Percentiles rank a stretch among this genome's conserved stretches.
These are phyloP conservation scores for Tachina fera DNA, from an alignment of 2,888 invertebrate species.

Conservation along the genomic window DNA sequence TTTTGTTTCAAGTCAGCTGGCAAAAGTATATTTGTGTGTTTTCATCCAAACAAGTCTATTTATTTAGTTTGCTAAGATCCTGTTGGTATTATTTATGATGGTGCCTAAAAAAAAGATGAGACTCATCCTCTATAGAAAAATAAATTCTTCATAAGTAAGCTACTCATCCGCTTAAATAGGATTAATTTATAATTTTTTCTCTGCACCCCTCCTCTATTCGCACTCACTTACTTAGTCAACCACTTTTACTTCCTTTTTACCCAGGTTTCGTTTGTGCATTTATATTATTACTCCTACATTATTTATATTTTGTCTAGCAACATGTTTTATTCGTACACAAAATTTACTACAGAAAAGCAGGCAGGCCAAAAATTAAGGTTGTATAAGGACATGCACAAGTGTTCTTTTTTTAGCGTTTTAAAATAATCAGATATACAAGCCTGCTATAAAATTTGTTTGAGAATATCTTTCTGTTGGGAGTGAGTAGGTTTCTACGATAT, in stretches of 20 bases:
- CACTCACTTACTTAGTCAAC: not conserved
- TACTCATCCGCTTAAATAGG: conserved; percentile 80
- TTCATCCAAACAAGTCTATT: not conserved
- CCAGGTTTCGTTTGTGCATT: not conserved
- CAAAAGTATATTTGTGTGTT: conserved; percentile 4
- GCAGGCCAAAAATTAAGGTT: not conserved
- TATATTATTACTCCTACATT: conserved; percentile 35
- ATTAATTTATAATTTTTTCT: conserved; percentile 80
- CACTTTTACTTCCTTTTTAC: conserved; percentile 36
- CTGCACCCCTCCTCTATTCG: conserved; percentile 32
- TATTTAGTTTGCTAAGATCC: conserved; percentile 23
- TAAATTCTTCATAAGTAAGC: conserved; percentile 75
- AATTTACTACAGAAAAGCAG: not conserved
- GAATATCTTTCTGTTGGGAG: not conserved
- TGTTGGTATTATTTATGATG: not conserved
- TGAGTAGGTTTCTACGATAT: no score
- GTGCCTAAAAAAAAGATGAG: not conserved
- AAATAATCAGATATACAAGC: no score
- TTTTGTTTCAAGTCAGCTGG: not conserved
- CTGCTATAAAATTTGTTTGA: not conserved
- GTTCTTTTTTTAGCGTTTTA: not conserved
- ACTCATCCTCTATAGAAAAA: conserved; percentile 18
- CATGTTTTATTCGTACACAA: conserved; percentile 35
- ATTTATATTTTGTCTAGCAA: conserved; percentile 60
- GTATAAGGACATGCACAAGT: no score